Conservation (phyloP, 2,797 vertebrate genomes). For the Danio jaintianensis region DNA sequence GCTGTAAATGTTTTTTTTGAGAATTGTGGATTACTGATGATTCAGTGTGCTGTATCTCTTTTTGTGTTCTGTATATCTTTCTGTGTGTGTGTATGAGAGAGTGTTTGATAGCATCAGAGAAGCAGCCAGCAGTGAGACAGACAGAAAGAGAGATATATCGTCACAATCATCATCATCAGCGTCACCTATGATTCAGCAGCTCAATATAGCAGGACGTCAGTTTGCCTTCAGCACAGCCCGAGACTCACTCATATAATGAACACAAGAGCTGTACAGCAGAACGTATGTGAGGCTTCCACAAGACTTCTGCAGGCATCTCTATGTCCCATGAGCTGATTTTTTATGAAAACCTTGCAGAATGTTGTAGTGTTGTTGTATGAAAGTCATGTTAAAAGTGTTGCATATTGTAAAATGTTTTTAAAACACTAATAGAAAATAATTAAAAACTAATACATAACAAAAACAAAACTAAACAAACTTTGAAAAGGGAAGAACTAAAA, state of each 20-base stretch:
- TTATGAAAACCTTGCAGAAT: not conserved
- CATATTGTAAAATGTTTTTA: not conserved
- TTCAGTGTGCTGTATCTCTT: not conserved
- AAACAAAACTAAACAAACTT: no score
- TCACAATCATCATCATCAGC: conserved; percentile 39
- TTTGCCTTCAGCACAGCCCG: conserved; percentile 14
- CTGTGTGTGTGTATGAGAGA: no score
- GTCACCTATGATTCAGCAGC: conserved; percentile 43
- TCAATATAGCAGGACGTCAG: conserved; percentile 31
- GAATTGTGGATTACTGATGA: no score
- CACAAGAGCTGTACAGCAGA: not conserved
- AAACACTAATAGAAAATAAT: no score
- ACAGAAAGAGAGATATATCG: conserved; percentile 24
- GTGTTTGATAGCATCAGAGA: not conserved
- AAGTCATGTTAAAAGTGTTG: not conserved
- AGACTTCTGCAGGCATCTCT: not conserved
- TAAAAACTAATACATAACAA: not conserved
- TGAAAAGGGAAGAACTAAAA: no score
- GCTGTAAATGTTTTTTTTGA: not conserved
- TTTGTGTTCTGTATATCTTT: not conserved
- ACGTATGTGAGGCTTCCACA: not conserved
- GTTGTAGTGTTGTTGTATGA: not conserved
- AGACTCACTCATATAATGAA: conserved; percentile 28
- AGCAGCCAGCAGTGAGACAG: conserved; percentile 17
- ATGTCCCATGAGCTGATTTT: not conserved